phyloP scores from a whole-genome alignment of 2,113 vertebrate species.

The Emydocephalus ijimae region DNA sequence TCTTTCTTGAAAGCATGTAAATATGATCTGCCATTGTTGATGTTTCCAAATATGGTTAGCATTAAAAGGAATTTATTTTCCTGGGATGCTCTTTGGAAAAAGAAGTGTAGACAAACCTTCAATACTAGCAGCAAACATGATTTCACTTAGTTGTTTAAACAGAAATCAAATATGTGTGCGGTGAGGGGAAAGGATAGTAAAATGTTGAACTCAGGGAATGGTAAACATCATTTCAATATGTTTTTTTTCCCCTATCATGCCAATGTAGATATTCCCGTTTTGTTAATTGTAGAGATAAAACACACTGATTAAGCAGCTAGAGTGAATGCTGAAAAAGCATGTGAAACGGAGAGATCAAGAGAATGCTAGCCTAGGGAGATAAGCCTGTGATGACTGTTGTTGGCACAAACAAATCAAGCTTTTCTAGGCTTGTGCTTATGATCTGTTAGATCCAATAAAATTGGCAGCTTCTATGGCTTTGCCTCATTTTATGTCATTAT shows the following conservation, averaged over 20 bases:
- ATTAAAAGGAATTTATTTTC: conserved; percentile 62
- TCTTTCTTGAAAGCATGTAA: conserved; percentile 66
- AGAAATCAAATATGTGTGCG: conserved; percentile 44
- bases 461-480: conserved; percentile 75
- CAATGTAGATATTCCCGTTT: conserved; percentile 68
- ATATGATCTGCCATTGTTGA: conserved; percentile 57
- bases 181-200: conserved; percentile 59
- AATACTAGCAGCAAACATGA: conserved; percentile 65
- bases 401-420: conserved; percentile 73
- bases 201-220: conserved; percentile 67
- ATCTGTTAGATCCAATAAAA: conserved; percentile 70
- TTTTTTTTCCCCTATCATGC: conserved; percentile 53
- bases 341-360: conserved; percentile 66
- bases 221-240: conserved; percentile 66
- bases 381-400: conserved; percentile 70
- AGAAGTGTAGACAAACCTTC: conserved; percentile 64
- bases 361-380: conserved; percentile 69
- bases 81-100: conserved; percentile 60
- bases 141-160: conserved; percentile 62
- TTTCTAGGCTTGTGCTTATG: conserved; percentile 53
- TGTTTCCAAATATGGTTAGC: conserved; percentile 32
- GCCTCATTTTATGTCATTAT: conserved; percentile 72
- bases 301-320: conserved; percentile 68
- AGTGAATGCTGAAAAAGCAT: conserved; percentile 62
- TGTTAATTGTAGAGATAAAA: conserved; percentile 68